phyloP scores from a whole-genome alignment of 1,140 invertebrate genomes.

The Drosophila dunni region DNA sequence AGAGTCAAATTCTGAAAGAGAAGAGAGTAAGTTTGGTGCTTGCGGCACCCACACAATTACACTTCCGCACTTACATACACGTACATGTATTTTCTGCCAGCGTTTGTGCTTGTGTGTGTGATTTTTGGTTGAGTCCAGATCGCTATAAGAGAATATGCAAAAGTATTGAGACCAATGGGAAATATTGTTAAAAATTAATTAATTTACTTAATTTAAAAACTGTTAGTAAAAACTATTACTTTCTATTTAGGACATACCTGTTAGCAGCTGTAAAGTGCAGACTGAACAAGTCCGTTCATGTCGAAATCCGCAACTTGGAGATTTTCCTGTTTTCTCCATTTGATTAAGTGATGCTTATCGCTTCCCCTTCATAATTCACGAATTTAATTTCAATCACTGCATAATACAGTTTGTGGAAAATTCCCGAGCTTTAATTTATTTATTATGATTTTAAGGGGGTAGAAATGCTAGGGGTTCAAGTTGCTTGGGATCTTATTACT shows the following conservation, averaged over 20 bases:
- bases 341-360: slow-evolving; percentile 5
- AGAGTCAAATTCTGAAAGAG: slow-evolving; percentile 1
- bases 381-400: slow-evolving; percentile 43
- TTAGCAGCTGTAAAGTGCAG: slow-evolving; percentile 27
- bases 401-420: slow-evolving; percentile 36
- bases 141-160: too few species aligned
- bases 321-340: slow-evolving; percentile 25
- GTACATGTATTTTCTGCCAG: neutral
- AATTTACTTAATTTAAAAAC: too few species aligned
- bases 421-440: slow-evolving; percentile 39
- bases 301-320: neutral
- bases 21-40: too few species aligned
- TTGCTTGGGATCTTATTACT: neutral
- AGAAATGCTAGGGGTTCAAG: slow-evolving; percentile 4
- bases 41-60: neutral
- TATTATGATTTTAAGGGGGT: slow-evolving; percentile 20
- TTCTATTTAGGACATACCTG: slow-evolving; percentile 17
- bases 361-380: slow-evolving; percentile 1
- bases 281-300: neutral
- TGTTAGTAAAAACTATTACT: neutral
- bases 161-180: neutral
- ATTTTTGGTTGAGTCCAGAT: slow-evolving; percentile 9
- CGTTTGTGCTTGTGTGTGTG: slow-evolving; percentile 1
- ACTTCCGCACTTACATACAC: too few species aligned
- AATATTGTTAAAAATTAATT: neutral